Evolutionary conservation across 1,140 invertebrate genomes (phyloP).

Genomic region (Calephelis nemesis): DNA sequence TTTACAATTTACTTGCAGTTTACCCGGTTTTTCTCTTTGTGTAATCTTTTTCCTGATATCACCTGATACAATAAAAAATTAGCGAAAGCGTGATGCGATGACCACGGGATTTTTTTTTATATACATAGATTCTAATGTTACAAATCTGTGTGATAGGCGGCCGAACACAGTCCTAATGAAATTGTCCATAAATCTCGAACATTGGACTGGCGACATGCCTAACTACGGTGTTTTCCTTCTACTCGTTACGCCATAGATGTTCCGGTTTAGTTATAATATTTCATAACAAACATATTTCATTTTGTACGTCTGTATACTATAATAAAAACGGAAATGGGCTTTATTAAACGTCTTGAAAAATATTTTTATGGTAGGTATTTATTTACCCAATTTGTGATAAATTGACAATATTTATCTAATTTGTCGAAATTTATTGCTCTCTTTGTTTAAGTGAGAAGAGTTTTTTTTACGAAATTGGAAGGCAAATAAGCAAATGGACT

Average conservation of each 20-base stretch:
- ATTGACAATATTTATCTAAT: too few species aligned
- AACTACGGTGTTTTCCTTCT: slow-evolving; percentile 53
- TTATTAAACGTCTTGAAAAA: neutral
- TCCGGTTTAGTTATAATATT: slow-evolving; percentile 14
- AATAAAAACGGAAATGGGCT: neutral
- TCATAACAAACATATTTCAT: slow-evolving; percentile 13
- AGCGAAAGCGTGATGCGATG: too few species aligned
- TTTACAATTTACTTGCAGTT: too few species aligned
- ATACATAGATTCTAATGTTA: neutral
- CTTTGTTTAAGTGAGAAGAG: too few species aligned
- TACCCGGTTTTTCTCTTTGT: too few species aligned
- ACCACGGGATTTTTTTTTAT: neutral
- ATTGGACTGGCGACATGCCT: slow-evolving; percentile 65
- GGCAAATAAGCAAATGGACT: too few species aligned
- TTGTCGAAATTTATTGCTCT: too few species aligned
- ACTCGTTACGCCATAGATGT: slow-evolving; percentile 32
- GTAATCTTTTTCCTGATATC: too few species aligned
- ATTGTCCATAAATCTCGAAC: slow-evolving; percentile 64
- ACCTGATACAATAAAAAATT: too few species aligned
- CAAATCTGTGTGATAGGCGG: slow-evolving; percentile 35
- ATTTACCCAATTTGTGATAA: too few species aligned
- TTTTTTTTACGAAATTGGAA: too few species aligned
- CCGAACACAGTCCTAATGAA: slow-evolving; percentile 52
- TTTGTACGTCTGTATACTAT: neutral
- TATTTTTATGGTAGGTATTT: too few species aligned